phyloP scores from a whole-genome alignment of 2,113 vertebrate genomes.

The Trogon surrucura region DNA sequence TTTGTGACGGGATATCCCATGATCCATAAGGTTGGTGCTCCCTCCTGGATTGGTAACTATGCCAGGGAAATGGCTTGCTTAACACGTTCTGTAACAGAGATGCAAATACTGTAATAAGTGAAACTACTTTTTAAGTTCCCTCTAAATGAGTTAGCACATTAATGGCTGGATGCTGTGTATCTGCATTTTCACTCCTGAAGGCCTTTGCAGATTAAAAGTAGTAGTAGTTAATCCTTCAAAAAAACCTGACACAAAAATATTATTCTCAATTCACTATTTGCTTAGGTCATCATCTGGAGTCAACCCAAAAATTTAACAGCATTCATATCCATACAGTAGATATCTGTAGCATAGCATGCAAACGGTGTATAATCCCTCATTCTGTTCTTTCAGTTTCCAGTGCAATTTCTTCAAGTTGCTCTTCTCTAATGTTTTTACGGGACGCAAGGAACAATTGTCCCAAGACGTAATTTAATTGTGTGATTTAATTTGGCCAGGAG shows the following conservation, averaged over 20 bases:
- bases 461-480: background rate
- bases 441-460: background rate
- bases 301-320: background rate
- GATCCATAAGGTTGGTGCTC: background rate
- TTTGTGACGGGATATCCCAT: background rate
- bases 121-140: background rate
- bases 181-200: background rate
- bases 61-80: background rate
- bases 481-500: background rate
- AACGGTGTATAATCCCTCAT: background rate
- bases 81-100: slow-evolving; percentile 27
- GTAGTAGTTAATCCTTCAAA: background rate
- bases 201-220: background rate
- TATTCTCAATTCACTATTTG: background rate
- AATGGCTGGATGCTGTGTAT: background rate
- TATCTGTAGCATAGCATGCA: background rate
- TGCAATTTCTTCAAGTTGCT: background rate
- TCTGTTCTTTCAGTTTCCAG: background rate
- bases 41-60: background rate
- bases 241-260: background rate
- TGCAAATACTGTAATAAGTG: background rate
- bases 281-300: background rate
- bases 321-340: background rate
- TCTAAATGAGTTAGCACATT: background rate
- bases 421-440: background rate